Evolutionary conservation across 1,140 invertebrate species (phyloP).

Genomic region (Aricia agestis): DNA sequence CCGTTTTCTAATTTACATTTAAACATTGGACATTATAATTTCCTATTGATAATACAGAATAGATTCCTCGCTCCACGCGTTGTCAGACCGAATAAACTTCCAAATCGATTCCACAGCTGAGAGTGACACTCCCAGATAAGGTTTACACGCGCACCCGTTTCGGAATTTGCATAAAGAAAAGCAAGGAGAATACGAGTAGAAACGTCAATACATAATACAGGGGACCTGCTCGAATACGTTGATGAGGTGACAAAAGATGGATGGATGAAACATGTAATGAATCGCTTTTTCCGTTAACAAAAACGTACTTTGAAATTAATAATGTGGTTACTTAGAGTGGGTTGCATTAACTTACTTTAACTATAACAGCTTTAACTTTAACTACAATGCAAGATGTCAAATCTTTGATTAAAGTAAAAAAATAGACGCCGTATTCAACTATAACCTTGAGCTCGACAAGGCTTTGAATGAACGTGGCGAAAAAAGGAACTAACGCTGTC

Average conservation of each 20-base stretch:
- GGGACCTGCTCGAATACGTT: conserved; percentile 17
- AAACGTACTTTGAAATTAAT: no score
- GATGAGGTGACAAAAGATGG: conserved; percentile 5
- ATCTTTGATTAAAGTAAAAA: no score
- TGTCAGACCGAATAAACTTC: conserved; percentile 70
- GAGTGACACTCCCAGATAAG: conserved; percentile 66
- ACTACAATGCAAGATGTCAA: no score
- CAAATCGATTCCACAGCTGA: conserved; percentile 70
- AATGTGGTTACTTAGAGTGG: no score
- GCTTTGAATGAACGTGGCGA: no score
- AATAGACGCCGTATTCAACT: no score
- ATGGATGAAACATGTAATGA: background rate
- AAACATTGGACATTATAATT: conserved; percentile 9
- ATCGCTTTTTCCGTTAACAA: background rate
- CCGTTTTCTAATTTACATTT: no score
- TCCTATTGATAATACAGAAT: conserved; percentile 21
- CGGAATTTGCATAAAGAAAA: conserved; percentile 69
- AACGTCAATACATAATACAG: conserved; percentile 21
- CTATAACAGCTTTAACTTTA: no score
- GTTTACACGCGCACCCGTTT: conserved; percentile 53
- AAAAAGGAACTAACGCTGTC: no score
- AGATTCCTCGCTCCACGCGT: conserved; percentile 43
- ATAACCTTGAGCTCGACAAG: no score
- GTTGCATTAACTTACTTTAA: no score
- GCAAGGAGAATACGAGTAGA: conserved; percentile 42